These are phyloP conservation scores for Pocillopora meandrina DNA, from an alignment of 92 coral and sea anemone species.

Conservation along the genomic window DNA sequence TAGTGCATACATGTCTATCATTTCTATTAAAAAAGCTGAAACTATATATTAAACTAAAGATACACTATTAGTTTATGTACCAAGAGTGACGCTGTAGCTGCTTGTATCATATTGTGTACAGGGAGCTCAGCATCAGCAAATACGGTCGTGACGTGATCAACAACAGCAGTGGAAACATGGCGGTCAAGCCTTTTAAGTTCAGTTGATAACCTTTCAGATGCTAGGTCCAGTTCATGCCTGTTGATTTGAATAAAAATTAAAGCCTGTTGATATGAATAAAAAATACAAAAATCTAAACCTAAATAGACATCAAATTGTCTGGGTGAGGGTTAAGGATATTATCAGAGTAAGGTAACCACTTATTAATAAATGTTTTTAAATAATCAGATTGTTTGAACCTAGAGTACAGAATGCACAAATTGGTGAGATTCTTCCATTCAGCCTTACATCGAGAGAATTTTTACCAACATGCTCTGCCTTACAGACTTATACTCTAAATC, in stretches of 20 bases:
- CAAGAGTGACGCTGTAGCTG: constrained; percentile 76
- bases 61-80: constrained; percentile 39
- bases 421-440: no score
- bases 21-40: neutral
- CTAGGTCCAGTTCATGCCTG: constrained; percentile 68
- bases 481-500: no score
- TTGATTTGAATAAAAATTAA: neutral
- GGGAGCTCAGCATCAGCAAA: constrained; percentile 91
- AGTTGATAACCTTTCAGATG: constrained; percentile 73
- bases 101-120: constrained; percentile 75
- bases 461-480: no score
- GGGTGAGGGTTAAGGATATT: no score
- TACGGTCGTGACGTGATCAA: constrained; percentile 78
- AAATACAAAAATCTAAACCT: no score
- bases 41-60: neutral
- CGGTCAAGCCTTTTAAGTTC: constrained; percentile 83
- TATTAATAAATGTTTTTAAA: no score
- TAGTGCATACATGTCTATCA: no score
- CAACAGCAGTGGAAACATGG: constrained; percentile 84
- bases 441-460: no score
- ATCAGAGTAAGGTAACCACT: no score
- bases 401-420: no score
- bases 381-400: no score
- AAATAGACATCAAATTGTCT: no score
- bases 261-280: constrained; percentile 1